phyloP scores from a whole-genome alignment of 2,113 vertebrate genomes.

The Podocnemis expansa region DNA sequence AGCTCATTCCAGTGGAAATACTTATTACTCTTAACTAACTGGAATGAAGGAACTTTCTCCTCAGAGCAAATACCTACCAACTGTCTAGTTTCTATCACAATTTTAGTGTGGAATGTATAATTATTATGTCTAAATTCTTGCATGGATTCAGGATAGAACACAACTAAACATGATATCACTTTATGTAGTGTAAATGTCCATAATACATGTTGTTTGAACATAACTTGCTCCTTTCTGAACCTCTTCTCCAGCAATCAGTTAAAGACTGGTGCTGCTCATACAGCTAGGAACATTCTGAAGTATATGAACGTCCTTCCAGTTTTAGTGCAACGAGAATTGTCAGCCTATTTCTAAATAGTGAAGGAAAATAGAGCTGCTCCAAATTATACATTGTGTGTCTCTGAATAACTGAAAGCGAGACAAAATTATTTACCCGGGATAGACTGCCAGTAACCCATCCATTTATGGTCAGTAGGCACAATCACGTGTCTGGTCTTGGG shows the following conservation, averaged over 20 bases:
- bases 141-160: conserved; percentile 55
- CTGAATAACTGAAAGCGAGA: conserved; percentile 53
- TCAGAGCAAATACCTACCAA: conserved; percentile 56
- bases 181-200: conserved; percentile 25
- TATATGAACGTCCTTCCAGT: conserved; percentile 24
- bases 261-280: conserved; percentile 41
- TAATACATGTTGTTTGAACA: conserved; percentile 34
- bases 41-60: conserved; percentile 51
- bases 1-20: neutral
- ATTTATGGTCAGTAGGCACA: conserved; percentile 76
- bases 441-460: conserved; percentile 72
- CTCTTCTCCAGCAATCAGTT: conserved; percentile 21
- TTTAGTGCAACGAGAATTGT: conserved; percentile 38
- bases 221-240: conserved; percentile 57
- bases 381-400: conserved; percentile 47
- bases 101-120: conserved; percentile 54
- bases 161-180: conserved; percentile 61
- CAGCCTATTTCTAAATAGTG: conserved; percentile 43
- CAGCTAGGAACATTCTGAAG: conserved; percentile 55
- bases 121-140: neutral
- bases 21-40: neutral
- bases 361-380: conserved; percentile 44
- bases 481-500: conserved; percentile 76
- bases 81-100: conserved; percentile 42
- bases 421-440: conserved; percentile 71